Base-by-base conservation (phyloP, 2,888 invertebrate species). In the Ornithoptera priamus region DNA sequence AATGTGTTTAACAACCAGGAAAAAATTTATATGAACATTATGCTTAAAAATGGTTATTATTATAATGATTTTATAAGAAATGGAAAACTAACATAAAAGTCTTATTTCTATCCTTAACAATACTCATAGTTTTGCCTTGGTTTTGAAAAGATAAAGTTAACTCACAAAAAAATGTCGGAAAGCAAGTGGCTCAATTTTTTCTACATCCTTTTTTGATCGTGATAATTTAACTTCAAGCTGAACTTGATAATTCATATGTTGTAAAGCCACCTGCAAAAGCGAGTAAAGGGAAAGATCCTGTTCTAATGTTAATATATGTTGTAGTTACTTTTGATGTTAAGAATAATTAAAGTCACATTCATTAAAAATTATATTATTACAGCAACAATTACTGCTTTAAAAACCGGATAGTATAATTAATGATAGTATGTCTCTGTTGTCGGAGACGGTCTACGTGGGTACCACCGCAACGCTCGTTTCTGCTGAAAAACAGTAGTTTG, bases 171-270 rank as follows among this genome's bases (percentile, higher is more conserved):
- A 81, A 70, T 88, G 85, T 53, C 77, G 76, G 60, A 86, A 75
- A 67, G 74, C 80, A 61, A 93, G 76, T 1, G 87, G 78, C 61
- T 85, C 78, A 46, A 83, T 76, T 58, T 73, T 77, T 57, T 83
- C 86, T n/a, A 85, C 84, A 69, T 88, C 87, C 70, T 79, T 82
- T 72, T 81, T 84, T 20, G 82, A 80, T 56, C 90, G 82, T 15
- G 93, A 93, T 20, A 90, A 83, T 73, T 87, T 89, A 0, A 94
- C 93, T 76, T 92, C 93, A 67, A 92, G 80, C 79, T 94, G 94
- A 7, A 94, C 92, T 76, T 91, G 83, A 67, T 87, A 87, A 79
- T 94, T 88, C 75, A 94, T 83, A 77, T 93, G 87, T 69, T 87
- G 87, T 60, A 91, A 76, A 1, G 93, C 93, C n/a, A 94, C 92